Evolutionary conservation across 2,797 vertebrate genomes (phyloP), one percentile per base, ranked within the genome.

Genomic region (Salarias fasciatus): DNA sequence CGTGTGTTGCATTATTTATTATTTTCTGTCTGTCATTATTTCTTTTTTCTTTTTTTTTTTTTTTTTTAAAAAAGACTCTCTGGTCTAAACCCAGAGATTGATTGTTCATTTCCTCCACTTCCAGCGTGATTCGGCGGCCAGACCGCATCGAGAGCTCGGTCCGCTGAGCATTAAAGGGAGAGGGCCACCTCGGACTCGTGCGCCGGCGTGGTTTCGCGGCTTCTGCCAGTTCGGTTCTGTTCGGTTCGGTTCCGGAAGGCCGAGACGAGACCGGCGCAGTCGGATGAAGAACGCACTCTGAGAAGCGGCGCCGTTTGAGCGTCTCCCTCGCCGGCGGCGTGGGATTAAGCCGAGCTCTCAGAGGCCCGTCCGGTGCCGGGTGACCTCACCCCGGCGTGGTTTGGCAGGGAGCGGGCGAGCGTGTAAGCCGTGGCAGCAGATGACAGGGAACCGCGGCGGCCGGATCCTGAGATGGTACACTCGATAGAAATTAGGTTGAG

Each of bases 351-450:
- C 0, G 52, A 45, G 75, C 63, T 80, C 70, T 77, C 55, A 14
- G 71, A 24, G 65, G 28, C 61, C 62, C 41, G 60, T 76, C 65
- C 72, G 37, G 66, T 59, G 49, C 50, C 6, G 49, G 38, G 80
- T 88, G 83, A 88, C 68, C 80, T 88, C 84, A 86, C 64, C 76
- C 62, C 83, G 2, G 56, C 79, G 63, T 51, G 77, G 77, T 69
- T 83, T 85, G 83, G 81, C 83, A 80, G 48, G 0, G 6, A 53
- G 38, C 36, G 44, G 15, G 11, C 4, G 10, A n/a, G n/a, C 64
- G 52, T 72, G 67, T 69, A 75, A 83, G 74, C 68, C 53, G 70
- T 81, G 78, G 82, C 79, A 81, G 35, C 30, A 75, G 79, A 88
- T 80, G 72, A 82, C 63, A 82, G 70, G 48, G 37, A 75, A 48